These are phyloP conservation scores for Ips nitidus DNA, from an alignment of 1,140 invertebrate species.

Conservation along the genomic window DNA sequence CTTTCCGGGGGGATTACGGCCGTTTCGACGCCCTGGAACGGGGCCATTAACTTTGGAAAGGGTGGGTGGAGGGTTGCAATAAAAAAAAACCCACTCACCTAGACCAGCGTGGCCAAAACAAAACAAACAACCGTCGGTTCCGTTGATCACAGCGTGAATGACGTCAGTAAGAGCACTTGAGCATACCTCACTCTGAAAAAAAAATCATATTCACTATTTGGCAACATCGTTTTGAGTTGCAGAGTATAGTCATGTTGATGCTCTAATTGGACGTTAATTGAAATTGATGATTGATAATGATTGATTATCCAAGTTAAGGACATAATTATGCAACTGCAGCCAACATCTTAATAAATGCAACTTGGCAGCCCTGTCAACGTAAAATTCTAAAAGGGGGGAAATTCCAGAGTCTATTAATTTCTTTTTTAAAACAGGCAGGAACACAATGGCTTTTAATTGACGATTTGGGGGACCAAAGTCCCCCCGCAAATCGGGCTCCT, in stretches of 20 bases:
- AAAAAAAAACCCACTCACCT: constrained; percentile 63
- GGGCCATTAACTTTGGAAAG: background rate
- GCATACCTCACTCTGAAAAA: constrained; percentile 80
- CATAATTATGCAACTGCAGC: no score
- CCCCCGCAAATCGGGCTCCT: constrained; percentile 12
- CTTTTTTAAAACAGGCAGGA: constrained; percentile 3
- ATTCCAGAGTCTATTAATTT: background rate
- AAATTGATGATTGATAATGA: no score
- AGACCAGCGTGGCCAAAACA: constrained; percentile 89
- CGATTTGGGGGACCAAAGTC: constrained; percentile 1
- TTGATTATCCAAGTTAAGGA: no score
- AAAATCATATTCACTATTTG: background rate
- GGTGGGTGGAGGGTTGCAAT: background rate
- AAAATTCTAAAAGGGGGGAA: background rate
- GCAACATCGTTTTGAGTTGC: no score
- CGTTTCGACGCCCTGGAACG: constrained; percentile 24
- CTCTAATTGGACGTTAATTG: no score
- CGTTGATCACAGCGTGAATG: constrained; percentile 91
- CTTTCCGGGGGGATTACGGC: constrained; percentile 43
- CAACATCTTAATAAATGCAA: background rate
- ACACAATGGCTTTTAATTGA: constrained; percentile 26
- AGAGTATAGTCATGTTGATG: no score
- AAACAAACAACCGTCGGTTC: constrained; percentile 90
- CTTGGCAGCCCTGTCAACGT: background rate
- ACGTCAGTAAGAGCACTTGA: constrained; percentile 88